phyloP scores from a whole-genome alignment of 2,888 invertebrate genomes.

The Anaspis maculata region DNA sequence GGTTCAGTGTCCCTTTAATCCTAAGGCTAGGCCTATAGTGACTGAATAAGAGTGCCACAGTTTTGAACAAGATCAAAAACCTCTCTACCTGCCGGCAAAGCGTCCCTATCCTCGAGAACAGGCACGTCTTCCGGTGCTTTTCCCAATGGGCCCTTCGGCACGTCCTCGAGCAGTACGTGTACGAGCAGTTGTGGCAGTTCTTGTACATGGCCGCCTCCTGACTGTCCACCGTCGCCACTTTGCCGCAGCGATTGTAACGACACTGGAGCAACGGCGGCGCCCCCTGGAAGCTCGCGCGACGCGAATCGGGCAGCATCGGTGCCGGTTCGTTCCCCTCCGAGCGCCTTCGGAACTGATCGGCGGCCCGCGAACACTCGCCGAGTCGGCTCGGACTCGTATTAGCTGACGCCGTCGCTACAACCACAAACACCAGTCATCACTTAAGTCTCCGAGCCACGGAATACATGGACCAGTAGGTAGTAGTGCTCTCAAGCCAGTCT shows the following conservation, averaged over 20 bases:
- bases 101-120: conserved; percentile 84
- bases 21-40: no score
- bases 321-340: conserved; percentile 56
- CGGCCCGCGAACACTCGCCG: conserved; percentile 20
- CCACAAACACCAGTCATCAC: no score
- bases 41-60: no score
- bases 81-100: conserved; percentile 82
- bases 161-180: conserved; percentile 86
- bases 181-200: conserved; percentile 91
- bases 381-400: conserved; percentile 39
- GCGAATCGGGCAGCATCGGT: conserved; percentile 23
- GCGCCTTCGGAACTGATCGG: conserved; percentile 48
- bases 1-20: no score
- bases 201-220: conserved; percentile 81
- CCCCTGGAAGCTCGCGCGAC: conserved; percentile 58
- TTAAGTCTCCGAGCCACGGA: no score
- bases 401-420: conserved; percentile 44
- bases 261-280: conserved; percentile 49
- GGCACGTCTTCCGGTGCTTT: conserved; percentile 81
- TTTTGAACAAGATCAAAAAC: no score
- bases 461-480: no score
- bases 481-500: no score
- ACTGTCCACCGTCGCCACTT: conserved; percentile 58
- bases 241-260: conserved; percentile 70
- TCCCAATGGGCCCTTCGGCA: conserved; percentile 91